These are phyloP conservation scores for Ailuropoda melanoleuca DNA, from an alignment of 2,113 vertebrate genomes.

Conservation along the genomic window DNA sequence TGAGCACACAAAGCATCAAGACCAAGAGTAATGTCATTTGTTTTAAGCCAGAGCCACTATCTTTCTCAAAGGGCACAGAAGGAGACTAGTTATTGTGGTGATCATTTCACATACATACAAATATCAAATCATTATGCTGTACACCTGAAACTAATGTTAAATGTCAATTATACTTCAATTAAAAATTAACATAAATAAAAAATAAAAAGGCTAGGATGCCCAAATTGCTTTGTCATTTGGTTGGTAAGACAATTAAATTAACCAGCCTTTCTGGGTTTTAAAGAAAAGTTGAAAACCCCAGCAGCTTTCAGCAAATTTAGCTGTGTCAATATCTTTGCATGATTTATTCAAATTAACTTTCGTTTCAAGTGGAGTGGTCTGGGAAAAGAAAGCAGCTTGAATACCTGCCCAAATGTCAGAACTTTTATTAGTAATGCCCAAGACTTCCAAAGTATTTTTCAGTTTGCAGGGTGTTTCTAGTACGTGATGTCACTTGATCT, in stretches of 20 bases:
- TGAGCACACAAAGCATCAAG: neutral
- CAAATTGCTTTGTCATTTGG: conserved; percentile 17
- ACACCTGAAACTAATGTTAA: neutral
- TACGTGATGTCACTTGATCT: neutral
- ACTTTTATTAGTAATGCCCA: conserved; percentile 57
- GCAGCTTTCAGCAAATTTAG: conserved; percentile 37
- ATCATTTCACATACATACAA: neutral
- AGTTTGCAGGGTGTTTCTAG: conserved; percentile 3
- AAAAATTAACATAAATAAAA: neutral
- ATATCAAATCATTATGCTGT: neutral
- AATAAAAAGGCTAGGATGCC: neutral
- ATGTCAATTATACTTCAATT: neutral
- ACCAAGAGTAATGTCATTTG: neutral
- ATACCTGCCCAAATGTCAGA: conserved; percentile 46
- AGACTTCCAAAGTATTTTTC: conserved; percentile 3
- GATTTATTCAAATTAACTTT: conserved; percentile 69
- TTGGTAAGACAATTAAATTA: conserved; percentile 52
- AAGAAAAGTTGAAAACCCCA: conserved; percentile 13
- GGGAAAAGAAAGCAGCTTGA: conserved; percentile 41
- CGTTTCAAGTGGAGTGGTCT: conserved; percentile 45
- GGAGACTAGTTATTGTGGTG: neutral
- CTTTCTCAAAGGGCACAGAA: neutral
- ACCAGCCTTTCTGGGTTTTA: conserved; percentile 13
- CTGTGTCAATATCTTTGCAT: conserved; percentile 41
- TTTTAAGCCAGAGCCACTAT: conserved; percentile 25